phyloP scores from a whole-genome alignment of 37 sponge, comb jelly and placozoan genomes.

The Agelas oroides region DNA sequence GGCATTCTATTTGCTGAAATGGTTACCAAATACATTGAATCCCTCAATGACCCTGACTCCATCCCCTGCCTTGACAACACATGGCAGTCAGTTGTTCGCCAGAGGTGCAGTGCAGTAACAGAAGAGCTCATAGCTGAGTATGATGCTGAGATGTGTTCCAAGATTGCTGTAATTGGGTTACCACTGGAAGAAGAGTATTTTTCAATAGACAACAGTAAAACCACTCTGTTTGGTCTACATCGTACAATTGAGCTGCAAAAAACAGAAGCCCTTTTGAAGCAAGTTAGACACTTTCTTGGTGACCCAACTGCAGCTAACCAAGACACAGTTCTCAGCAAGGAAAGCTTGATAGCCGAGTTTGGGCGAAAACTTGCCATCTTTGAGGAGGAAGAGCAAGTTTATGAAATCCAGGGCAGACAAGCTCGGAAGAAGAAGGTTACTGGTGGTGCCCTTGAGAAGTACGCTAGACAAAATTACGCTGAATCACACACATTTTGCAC shows the following conservation, averaged over 20 bases:
- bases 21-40: slow-evolving; percentile 20
- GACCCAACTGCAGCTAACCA: neutral
- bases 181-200: slow-evolving; percentile 29
- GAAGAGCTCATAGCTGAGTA: slow-evolving; percentile 27
- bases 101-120: neutral
- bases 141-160: slow-evolving; percentile 12
- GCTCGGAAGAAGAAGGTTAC: neutral
- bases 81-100: slow-evolving; percentile 26
- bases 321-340: neutral
- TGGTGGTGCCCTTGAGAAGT: slow-evolving; percentile 37
- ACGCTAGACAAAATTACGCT: slow-evolving; percentile 15
- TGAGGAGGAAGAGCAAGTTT: neutral
- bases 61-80: slow-evolving; percentile 24
- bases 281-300: slow-evolving; percentile 8
- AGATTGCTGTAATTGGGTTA: neutral
- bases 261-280: neutral
- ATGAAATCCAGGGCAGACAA: neutral
- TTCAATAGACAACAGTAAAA: neutral
- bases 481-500: neutral
- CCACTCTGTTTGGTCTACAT: slow-evolving; percentile 39
- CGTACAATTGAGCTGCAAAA: neutral
- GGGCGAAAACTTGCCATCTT: neutral
- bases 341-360: neutral
- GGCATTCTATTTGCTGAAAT: slow-evolving; percentile 24
- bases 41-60: slow-evolving; percentile 46